Conservation (phyloP, 2,888 invertebrate genomes). For the Xestoiulus laeticollis region DNA sequence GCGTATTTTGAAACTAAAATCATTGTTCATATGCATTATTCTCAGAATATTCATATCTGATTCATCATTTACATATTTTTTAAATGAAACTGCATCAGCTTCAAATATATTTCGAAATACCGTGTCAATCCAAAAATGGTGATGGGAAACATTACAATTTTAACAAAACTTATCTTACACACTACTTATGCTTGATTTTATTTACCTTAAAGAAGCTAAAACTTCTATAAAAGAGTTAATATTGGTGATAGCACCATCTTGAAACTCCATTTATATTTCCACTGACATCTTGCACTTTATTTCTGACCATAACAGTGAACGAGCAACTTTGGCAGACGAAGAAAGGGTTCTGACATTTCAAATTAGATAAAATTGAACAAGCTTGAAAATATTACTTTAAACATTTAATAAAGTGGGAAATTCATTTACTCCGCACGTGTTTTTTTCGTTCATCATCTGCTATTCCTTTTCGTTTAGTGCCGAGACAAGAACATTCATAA, state of each 20-base stretch:
- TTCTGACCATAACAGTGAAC: not conserved
- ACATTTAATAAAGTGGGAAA: not conserved
- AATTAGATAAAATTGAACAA: conserved; percentile 33
- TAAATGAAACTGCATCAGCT: no score
- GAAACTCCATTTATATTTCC: not conserved
- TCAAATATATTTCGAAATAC: no score
- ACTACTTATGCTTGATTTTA: not conserved
- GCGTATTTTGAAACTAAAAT: no score
- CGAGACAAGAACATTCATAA: not conserved
- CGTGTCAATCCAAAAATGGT: no score
- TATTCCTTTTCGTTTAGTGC: not conserved
- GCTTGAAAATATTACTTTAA: not conserved
- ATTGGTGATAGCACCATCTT: not conserved
- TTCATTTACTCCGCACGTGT: not conserved
- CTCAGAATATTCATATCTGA: no score
- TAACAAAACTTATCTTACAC: no score
- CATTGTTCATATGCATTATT: no score
- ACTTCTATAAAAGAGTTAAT: not conserved
- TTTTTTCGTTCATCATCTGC: not conserved
- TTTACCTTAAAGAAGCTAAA: no score
- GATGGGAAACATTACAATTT: no score
- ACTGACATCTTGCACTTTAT: not conserved
- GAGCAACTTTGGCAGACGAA: not conserved
- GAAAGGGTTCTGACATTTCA: conserved; percentile 9
- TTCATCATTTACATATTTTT: no score